Base-by-base conservation (phyloP, 1,140 invertebrate species). In the Drosophila watanabei region DNA sequence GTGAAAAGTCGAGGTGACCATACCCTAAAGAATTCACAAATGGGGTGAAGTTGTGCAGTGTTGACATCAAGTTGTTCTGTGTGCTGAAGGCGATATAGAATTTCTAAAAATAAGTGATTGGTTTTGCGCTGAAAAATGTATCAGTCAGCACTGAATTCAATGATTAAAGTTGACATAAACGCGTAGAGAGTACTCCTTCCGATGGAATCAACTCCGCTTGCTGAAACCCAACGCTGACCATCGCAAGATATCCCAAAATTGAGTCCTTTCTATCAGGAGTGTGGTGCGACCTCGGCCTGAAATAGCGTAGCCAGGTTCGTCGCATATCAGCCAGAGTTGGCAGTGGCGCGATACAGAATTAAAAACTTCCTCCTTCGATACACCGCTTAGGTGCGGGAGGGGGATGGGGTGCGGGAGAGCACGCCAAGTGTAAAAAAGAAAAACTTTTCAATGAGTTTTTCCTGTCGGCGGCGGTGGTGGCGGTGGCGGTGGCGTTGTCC, bases 361-460 rank as follows among this genome's bases (percentile, higher is more conserved):
- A 88, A 91, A 92, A 92, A 92, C 90, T 92, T 92, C 71, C 86
- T 92, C 90, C 90, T 85, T 79, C 83, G 61, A 75, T 80, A 73
- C 72, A 76, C 70, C 76, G 75, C 65, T 79, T 79, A 79, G 75
- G 75, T 79, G 57, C 77, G 4, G 13, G 51, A 1, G 32, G 48
- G 65, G 58, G 33, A 35, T 30, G 45, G 49, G 20, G 32, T 5
- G 69, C 65, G 80, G 80, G 81, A 66, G 61, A 89, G 57, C 81
- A 75, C 79, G 84, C 85, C 77, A 90, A 92, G 80, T 86, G 88
- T 91, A 90, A 92, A 79, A 73, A 90, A 85, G 80, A 77, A 92
- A 92, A 90, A 92, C 48, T 92, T 92, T 92, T 92, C 86, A 92
- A 92, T 92, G 90, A 92, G 90, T 92, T 92, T 92, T 92, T 92